Conservation (phyloP, 2,888 invertebrate species). For the Therioaphis trifolii region DNA sequence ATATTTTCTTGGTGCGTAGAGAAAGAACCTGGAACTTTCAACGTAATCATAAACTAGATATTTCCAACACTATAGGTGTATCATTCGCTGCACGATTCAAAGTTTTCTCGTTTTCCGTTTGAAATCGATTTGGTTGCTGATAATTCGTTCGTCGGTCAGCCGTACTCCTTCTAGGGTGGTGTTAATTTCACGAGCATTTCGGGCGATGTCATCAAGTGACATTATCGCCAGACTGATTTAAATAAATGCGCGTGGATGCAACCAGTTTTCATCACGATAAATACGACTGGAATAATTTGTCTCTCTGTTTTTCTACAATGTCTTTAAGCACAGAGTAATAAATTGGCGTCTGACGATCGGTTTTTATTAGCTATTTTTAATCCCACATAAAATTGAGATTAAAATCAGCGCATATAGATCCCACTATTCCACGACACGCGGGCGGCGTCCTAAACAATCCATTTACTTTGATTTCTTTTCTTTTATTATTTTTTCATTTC, state of each 20-base stretch:
- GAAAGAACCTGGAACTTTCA: no score
- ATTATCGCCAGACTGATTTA: slow-evolving; percentile 51
- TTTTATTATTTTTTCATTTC: background rate
- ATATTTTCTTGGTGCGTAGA: no score
- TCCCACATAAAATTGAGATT: slow-evolving; percentile 50
- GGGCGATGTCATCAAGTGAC: slow-evolving; percentile 8
- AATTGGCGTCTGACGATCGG: slow-evolving; percentile 40
- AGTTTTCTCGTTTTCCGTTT: background rate
- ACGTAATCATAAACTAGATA: no score
- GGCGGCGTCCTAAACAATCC: background rate
- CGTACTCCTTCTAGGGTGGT: background rate
- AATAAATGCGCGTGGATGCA: slow-evolving; percentile 41
- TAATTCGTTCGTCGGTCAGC: background rate
- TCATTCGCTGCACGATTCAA: background rate
- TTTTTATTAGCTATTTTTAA: slow-evolving; percentile 37
- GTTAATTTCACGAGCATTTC: slow-evolving; percentile 20
- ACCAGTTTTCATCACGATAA: slow-evolving; percentile 52
- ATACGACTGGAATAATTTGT: slow-evolving; percentile 42
- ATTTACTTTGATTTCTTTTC: slow-evolving; percentile 35
- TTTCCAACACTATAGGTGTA: no score
- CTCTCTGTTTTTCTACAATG: background rate
- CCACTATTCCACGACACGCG: no score
- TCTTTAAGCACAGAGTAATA: slow-evolving; percentile 17
- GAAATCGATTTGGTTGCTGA: background rate
- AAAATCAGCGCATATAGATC: slow-evolving; percentile 37